A percentile compares a stretch with the other conserved stretches of the same genome.
Evolutionary conservation across 2,888 invertebrate genomes (phyloP).

Genomic region (Empis stercorea): DNA sequence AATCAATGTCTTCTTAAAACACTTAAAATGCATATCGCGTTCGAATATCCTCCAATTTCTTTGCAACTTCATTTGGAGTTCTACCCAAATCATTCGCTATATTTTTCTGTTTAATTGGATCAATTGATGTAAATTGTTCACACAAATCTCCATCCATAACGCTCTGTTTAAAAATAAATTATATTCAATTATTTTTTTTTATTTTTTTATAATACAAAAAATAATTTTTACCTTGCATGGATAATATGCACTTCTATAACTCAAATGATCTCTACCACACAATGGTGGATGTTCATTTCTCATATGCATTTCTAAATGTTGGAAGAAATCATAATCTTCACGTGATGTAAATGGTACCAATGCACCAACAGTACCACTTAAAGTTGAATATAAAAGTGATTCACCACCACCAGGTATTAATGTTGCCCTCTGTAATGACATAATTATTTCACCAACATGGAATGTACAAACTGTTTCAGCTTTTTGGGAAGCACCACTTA

Average conservation of each 20-base stretch:
- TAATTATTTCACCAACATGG: constrained; percentile 91
- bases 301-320: constrained; percentile 99
- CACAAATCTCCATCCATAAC: constrained; percentile 98
- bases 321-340: constrained; percentile 98
- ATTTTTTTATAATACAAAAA: not conserved
- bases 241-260: constrained; percentile 93
- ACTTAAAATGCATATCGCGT: constrained; percentile 91
- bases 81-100: constrained; percentile 91
- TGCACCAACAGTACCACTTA: constrained; percentile 89
- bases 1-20: too few species aligned
- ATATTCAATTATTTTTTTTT: not conserved
- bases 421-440: constrained; percentile 91
- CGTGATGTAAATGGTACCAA: constrained; percentile 88
- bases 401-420: constrained; percentile 96
- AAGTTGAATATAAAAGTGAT: constrained; percentile 87
- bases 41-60: constrained; percentile 96
- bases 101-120: constrained; percentile 83
- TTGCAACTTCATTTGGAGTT: constrained; percentile 92
- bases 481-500: constrained; percentile 97
- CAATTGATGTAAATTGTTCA: constrained; percentile 96
- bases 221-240: constrained; percentile 68
- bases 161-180: constrained; percentile 46
- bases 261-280: constrained; percentile 94
- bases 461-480: constrained; percentile 86
- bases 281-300: constrained; percentile 90